Evolutionary conservation across 2,113 vertebrate species (phyloP), one percentile per base, ranked within the genome.

Genomic region (Ophthalmolycus amberensis): DNA sequence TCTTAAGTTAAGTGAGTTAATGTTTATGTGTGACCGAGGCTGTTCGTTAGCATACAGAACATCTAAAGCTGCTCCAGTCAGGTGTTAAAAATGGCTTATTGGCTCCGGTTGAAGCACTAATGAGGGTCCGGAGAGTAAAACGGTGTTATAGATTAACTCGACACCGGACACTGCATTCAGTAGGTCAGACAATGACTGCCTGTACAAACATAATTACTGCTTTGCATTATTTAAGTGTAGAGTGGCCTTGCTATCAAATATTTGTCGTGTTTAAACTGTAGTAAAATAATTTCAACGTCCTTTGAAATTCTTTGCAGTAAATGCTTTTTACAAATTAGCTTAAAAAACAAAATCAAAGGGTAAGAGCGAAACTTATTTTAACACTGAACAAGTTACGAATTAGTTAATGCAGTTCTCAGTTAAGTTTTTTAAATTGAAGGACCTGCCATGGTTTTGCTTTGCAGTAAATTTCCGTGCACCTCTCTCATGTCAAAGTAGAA

Each of bases 1-100:
- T 77, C 78, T 44, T 75, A 80, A 87, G 63, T 27, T 79, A 44
- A 71, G 25, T 32, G 12, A 75, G 88, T 93, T 93, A 87, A 92
- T 89, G 87, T 92, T 87, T 88, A 89, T 48, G 46, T 78, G 70
- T 77, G 48, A 59, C 78, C 3, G 34, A 0, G 5, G 73, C 40
- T 44, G 46, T 46, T 66, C 56, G 80, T 89, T 89, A 83, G 82
- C 79, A 87, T 78, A 62, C 3, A 85, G 52, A 80, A 37, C 69
- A 34, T 25, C 14, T 74, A 40, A 74, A 66, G n/a, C 65, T 3
- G 48, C 67, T 42, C 52, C 3, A 71, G 46, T 16, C 15, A 9
- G 68, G 10, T 20, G 18, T 79, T 79, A 22, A 67, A 46, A 71
- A 82, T 5, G 62, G 54, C 22, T 81, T 85, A 87, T 78, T 92